Evolutionary conservation across 2,113 vertebrate genomes (phyloP), one percentile per base, ranked within the genome.

Genomic region (Ochotona curzoniae): DNA sequence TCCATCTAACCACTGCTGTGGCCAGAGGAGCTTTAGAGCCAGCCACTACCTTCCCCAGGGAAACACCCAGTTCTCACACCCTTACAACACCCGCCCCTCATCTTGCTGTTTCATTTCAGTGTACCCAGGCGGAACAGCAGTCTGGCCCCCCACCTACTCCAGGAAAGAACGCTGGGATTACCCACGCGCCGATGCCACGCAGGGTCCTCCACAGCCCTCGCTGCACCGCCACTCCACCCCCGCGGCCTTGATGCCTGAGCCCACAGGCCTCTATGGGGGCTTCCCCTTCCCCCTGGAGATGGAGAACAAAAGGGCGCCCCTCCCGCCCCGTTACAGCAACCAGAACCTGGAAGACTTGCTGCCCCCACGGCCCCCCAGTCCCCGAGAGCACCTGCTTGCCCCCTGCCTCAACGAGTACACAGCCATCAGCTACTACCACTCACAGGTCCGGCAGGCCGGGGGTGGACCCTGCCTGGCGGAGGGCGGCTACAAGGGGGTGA

Each of bases 311-410:
- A 98, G 99, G 1, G 99, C 99, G 0, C 99, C 99, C 1, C 98
- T 99, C n/a, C 99, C 99, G 0, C 99, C 99, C 1, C 99, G 99
- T 96, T 99, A 99, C 95, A 99, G 99, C 98, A 99, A 99, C 97
- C 99, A 99, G 96, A 99, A 99, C 97, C 98, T 99, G 97, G 99
- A 99, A 88, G 99, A 99, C 95, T 99, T 99, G 97, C 97, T 99
- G 90, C 99, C 98, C 0, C 98, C 98, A 0, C 95, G 98, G 54
- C 98, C 98, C 17, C 97, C 98, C 0, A 94, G 94, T 28, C 98
- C 99, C 0, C 96, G 90, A 26, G 99, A 99, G 0, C 75, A 97
- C 9, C 98, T 97, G 71, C 97, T 97, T 4, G 96, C 98, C 0
- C 99, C 99, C 94, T 99, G 99, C 95, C 99, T 99, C 95, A 98